phyloP scores from a whole-genome alignment of 2,797 vertebrate genomes.

The Centroberyx gerrardi region DNA sequence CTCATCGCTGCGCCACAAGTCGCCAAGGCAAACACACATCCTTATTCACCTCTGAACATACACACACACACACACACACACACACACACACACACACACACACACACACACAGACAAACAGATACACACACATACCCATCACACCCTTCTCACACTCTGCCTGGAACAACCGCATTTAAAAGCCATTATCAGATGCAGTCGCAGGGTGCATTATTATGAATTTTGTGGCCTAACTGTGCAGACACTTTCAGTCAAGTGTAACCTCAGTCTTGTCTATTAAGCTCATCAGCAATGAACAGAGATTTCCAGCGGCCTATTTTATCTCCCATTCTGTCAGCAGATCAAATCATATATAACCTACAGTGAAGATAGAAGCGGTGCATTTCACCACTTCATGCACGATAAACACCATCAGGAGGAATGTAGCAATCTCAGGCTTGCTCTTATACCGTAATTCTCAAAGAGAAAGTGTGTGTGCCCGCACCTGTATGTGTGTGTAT shows the following conservation, averaged over 20 bases:
- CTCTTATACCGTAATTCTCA: conserved; percentile 8
- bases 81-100: conserved; percentile 11
- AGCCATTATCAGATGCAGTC: conserved; percentile 29
- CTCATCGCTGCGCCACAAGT: neutral
- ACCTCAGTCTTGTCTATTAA: conserved; percentile 6
- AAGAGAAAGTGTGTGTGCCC: conserved; percentile 1
- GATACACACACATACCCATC: conserved; percentile 56
- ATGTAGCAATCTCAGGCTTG: neutral
- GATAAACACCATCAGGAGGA: neutral
- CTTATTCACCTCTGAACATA: neutral
- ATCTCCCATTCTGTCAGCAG: neutral
- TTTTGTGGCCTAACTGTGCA: conserved; percentile 11
- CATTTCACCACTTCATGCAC: conserved; percentile 10
- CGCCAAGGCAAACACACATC: conserved; percentile 23
- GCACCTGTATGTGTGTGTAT: neutral
- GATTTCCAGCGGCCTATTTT: conserved; percentile 11
- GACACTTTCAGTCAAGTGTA: neutral
- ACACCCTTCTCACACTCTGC: conserved; percentile 35
- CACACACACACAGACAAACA: conserved; percentile 33
- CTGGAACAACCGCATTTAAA: conserved; percentile 12
- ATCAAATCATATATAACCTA: neutral
- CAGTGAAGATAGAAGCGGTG: neutral
- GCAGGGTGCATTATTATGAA: conserved; percentile 8
- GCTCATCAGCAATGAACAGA: conserved; percentile 1
- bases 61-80: conserved; percentile 19